Evolutionary conservation across 2,797 vertebrate species (phyloP).

Genomic region (Buphagus erythrorhynchus): DNA sequence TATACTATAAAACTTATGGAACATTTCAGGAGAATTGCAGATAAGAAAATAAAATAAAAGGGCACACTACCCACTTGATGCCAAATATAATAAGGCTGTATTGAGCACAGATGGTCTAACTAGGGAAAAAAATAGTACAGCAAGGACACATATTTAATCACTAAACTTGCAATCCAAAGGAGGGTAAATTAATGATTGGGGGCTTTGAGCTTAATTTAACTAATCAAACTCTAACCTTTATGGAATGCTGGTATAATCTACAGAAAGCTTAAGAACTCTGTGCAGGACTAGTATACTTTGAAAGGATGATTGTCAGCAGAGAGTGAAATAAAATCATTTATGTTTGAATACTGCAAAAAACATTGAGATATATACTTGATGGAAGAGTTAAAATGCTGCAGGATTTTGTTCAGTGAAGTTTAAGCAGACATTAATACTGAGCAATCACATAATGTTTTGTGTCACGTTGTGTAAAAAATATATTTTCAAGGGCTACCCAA

Average conservation of each 20-base stretch:
- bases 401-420: not conserved
- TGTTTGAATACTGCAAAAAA: not conserved
- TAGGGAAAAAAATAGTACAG: not conserved
- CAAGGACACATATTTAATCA: not conserved
- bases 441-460: not conserved
- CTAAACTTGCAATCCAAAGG: not conserved
- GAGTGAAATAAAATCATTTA: not conserved
- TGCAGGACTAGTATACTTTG: not conserved
- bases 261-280: not conserved
- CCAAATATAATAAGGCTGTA: not conserved
- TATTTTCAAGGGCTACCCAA: not conserved
- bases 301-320: not conserved
- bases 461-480: not conserved
- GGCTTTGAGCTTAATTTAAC: not conserved
- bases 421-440: not conserved
- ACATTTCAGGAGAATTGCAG: not conserved
- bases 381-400: not conserved
- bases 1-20: not conserved
- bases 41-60: slow-evolving; percentile 30
- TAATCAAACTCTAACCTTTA: not conserved
- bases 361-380: not conserved
- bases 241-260: not conserved
- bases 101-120: slow-evolving; percentile 13
- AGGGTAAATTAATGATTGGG: not conserved
- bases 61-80: not conserved